Evolutionary conservation across 2,888 invertebrate species (phyloP).

Genomic region (Drosophila phalerata): DNA sequence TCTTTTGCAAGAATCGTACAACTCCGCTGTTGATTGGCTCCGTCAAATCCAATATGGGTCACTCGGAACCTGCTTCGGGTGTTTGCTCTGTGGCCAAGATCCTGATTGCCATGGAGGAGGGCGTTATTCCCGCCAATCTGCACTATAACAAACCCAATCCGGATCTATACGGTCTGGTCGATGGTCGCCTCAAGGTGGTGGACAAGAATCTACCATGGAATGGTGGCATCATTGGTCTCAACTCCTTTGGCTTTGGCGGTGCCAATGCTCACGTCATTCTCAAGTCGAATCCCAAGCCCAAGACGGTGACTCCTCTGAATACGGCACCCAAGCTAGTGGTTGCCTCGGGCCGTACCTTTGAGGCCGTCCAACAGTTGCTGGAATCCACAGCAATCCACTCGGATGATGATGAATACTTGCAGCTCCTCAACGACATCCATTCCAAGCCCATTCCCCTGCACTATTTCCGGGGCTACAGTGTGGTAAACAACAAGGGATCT

Average conservation of each 20-base stretch:
- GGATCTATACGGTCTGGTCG: constrained; percentile 95
- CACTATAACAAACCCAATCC: constrained; percentile 95
- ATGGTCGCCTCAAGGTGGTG: constrained; percentile 96
- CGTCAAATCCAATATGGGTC: constrained; percentile 99
- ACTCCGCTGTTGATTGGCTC: constrained; percentile 96
- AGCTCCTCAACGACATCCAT: constrained; percentile 91
- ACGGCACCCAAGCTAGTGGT: constrained; percentile 90
- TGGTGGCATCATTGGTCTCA: constrained; percentile 96
- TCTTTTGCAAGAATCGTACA: constrained; percentile 93
- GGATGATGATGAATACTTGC: constrained; percentile 91
- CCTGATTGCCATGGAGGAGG: constrained; percentile 96
- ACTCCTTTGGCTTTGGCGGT: constrained; percentile 99
- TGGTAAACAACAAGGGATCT: constrained; percentile 88
- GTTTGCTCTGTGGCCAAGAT: constrained; percentile 96
- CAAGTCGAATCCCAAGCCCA: constrained; percentile 91
- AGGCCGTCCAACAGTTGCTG: constrained; percentile 90
- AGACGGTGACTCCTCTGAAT: constrained; percentile 87
- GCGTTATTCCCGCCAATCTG: constrained; percentile 95
- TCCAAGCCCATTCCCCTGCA: constrained; percentile 91
- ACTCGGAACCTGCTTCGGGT: constrained; percentile 97
- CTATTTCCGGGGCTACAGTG: constrained; percentile 92
- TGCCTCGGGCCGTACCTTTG: constrained; percentile 94
- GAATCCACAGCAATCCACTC: constrained; percentile 88
- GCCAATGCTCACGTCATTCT: constrained; percentile 97
- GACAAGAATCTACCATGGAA: constrained; percentile 93